phyloP scores from a whole-genome alignment of 1,140 invertebrate species.

The Conus ventricosus region DNA sequence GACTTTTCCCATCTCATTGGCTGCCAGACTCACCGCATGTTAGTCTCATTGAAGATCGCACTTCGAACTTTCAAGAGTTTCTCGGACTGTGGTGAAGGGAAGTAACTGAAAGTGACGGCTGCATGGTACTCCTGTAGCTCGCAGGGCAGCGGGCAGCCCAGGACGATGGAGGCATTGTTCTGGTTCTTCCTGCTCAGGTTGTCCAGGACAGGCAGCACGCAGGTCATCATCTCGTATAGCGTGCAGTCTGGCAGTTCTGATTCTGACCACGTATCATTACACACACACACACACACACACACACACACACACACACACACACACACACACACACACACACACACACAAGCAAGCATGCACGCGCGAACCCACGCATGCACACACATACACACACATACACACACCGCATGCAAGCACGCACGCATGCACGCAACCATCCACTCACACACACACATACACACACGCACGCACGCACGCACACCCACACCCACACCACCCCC shows the following conservation, averaged over 20 bases:
- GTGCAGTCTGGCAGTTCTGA: background rate
- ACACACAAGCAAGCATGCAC: too few relatives aligned
- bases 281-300: too few relatives aligned
- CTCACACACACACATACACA: too few relatives aligned
- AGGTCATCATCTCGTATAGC: background rate
- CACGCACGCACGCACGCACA: too few relatives aligned
- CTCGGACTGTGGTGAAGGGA: background rate
- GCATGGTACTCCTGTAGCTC: background rate
- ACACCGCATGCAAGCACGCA: too few relatives aligned
- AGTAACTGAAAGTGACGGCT: background rate
- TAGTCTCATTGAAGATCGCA: background rate
- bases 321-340: too few relatives aligned
- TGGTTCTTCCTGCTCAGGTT: background rate
- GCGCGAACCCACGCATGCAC: too few relatives aligned
- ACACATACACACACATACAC: too few relatives aligned
- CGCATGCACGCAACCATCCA: too few relatives aligned
- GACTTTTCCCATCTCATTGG: too few relatives aligned
- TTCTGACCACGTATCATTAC: background rate
- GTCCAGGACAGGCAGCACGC: background rate
- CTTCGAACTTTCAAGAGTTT: background rate
- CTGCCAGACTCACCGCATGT: background rate
- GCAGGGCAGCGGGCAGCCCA: background rate
- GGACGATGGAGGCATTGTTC: background rate
- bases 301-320: too few relatives aligned
- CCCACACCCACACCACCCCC: too few relatives aligned